Evolutionary conservation across 2,113 vertebrate genomes (phyloP).

Genomic region (Hemichromis elongatus): DNA sequence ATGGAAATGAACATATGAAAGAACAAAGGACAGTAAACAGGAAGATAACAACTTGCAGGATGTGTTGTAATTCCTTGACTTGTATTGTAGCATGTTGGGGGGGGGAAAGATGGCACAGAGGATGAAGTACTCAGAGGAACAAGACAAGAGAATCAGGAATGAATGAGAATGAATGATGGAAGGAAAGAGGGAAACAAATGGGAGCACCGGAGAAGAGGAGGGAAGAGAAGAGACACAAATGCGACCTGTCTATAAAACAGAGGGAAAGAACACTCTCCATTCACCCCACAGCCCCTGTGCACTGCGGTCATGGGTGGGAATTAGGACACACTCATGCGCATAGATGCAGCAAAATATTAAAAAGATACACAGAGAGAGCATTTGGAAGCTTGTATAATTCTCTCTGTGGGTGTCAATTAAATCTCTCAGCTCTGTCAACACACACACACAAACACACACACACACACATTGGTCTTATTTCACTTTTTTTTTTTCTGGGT

Average conservation of each 20-base stretch:
- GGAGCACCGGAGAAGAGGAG: neutral
- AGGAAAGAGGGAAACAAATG: neutral
- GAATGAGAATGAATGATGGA: neutral
- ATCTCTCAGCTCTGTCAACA: constrained; percentile 52
- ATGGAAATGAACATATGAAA: neutral
- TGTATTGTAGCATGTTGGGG: neutral
- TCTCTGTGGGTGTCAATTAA: constrained; percentile 69
- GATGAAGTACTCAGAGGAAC: neutral
- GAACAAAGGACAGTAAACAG: neutral
- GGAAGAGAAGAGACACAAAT: neutral
- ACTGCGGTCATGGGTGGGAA: neutral
- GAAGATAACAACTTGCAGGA: constrained; percentile 1
- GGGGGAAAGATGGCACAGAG: too few relatives aligned
- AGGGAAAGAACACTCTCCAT: neutral
- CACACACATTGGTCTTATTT: neutral
- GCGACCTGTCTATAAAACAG: neutral
- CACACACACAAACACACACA: neutral
- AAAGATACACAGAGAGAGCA: neutral
- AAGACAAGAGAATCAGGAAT: neutral
- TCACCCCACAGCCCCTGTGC: neutral
- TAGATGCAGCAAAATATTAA: neutral
- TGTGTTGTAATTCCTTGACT: neutral
- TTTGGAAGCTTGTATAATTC: constrained; percentile 62
- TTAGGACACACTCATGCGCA: neutral
- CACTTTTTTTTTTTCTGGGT: neutral